A percentile compares a stretch with the other conserved stretches of the same genome.
Conservation (phyloP, 2,797 vertebrate species). For the Mus caroli region DNA sequence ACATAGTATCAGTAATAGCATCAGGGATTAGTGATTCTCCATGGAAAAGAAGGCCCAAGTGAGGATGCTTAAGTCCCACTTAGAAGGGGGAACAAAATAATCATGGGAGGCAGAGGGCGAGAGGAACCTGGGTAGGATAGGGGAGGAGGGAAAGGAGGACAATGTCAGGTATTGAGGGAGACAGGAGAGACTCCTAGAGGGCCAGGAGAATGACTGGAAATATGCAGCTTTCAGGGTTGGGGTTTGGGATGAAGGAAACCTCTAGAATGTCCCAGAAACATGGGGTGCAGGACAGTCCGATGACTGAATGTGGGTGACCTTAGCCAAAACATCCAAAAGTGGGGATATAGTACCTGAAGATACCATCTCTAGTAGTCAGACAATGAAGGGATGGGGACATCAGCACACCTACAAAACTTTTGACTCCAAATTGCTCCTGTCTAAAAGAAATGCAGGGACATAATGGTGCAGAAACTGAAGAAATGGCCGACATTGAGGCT, state of each 20-base stretch:
- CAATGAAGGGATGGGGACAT: background rate
- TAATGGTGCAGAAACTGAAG: background rate
- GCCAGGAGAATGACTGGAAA: background rate
- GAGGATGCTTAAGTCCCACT: background rate
- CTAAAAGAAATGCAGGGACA: background rate
- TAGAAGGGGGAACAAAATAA: background rate
- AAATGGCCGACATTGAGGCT: background rate
- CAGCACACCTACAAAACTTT: background rate
- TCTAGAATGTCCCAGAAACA: background rate
- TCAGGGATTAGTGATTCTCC: background rate
- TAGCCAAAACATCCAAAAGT: background rate
- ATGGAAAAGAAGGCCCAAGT: background rate
- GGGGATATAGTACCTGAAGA: background rate
- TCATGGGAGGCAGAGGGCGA: background rate
- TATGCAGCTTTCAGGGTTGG: background rate
- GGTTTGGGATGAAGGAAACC: background rate
- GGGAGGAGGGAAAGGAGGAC: background rate
- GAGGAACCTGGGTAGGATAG: background rate
- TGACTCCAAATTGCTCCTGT: background rate
- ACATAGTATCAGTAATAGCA: background rate
- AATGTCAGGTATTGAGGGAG: background rate
- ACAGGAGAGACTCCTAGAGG: background rate
- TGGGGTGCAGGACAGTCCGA: background rate
- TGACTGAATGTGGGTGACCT: background rate
- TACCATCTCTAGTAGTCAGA: background rate